Conservation (phyloP, 2,888 invertebrate species). For the Coleophora flavipennella region DNA sequence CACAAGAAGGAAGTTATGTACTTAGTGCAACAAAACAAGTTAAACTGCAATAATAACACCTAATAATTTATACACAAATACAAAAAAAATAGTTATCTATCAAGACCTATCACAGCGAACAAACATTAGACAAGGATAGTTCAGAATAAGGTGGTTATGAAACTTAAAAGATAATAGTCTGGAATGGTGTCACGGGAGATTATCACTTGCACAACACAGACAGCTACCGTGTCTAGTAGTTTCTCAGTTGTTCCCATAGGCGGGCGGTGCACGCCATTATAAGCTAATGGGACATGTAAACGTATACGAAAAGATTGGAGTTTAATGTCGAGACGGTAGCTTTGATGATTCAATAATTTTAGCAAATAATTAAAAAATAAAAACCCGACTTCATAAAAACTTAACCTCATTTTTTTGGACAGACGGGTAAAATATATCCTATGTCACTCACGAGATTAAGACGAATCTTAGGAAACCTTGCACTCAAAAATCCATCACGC, state of each 20-base stretch:
- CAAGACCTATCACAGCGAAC: background rate
- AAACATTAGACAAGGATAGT: constrained; percentile 5
- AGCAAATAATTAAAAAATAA: no score
- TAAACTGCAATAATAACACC: constrained; percentile 12
- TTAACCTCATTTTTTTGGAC: no score
- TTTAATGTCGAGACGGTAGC: background rate
- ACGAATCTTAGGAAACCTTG: no score
- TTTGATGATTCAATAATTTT: no score
- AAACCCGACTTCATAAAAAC: no score
- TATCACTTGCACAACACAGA: constrained; percentile 50
- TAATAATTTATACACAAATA: constrained; percentile 13
- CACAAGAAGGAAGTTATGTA: constrained; percentile 12
- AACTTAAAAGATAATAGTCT: constrained; percentile 29
- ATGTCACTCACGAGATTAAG: no score
- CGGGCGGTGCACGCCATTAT: constrained; percentile 40
- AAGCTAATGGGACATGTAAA: constrained; percentile 39
- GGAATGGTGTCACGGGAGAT: constrained; percentile 54
- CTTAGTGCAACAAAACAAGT: constrained; percentile 12
- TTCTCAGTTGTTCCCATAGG: constrained; percentile 48
- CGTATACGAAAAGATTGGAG: background rate
- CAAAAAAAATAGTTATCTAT: constrained; percentile 5
- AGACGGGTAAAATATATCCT: no score
- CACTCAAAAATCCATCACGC: no score
- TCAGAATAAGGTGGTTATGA: constrained; percentile 21
- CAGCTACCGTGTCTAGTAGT: constrained; percentile 30